These are phyloP conservation scores for Tethya wilhelma DNA, from an alignment of 37 sponge, comb jelly and placozoan species.

Conservation along the genomic window DNA sequence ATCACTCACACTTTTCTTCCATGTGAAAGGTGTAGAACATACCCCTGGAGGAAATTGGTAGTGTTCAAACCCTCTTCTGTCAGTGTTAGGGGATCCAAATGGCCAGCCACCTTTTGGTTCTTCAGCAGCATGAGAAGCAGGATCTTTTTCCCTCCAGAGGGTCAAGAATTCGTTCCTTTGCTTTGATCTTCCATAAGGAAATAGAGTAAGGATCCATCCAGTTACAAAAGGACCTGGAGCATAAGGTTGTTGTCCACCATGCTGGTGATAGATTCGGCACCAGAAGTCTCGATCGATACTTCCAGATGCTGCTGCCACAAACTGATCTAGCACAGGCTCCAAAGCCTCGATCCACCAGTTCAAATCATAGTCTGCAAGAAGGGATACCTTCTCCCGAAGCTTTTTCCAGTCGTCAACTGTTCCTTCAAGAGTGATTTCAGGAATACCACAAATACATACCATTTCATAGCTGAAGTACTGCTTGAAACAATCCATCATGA, in stretches of 20 bases:
- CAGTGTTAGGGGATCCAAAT: background rate
- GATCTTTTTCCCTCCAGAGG: conserved; percentile 2
- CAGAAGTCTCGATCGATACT: conserved; percentile 52
- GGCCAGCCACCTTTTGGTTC: background rate
- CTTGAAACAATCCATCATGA: conserved; percentile 61
- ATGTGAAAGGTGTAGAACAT: conserved; percentile 41
- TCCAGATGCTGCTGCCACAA: conserved; percentile 57
- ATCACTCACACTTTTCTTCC: conserved; percentile 6
- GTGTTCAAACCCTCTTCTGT: background rate
- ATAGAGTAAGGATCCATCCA: conserved; percentile 59
- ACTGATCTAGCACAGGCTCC: conserved; percentile 50
- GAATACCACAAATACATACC: conserved; percentile 53
- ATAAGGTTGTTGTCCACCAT: conserved; percentile 6
- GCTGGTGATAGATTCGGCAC: conserved; percentile 42
- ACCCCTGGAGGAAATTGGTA: conserved; percentile 47
- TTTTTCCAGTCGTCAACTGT: conserved; percentile 58
- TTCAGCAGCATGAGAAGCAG: background rate
- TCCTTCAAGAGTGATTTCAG: conserved; percentile 67
- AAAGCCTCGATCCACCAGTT: conserved; percentile 55
- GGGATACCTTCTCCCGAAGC: conserved; percentile 36
- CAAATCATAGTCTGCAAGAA: conserved; percentile 53
- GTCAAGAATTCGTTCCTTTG: conserved; percentile 9
- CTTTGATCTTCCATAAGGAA: conserved; percentile 29
- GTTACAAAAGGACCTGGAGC: conserved; percentile 34
- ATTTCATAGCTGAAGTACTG: conserved; percentile 40